Percentiles rank a stretch among this genome's conserved stretches.
Conservation (phyloP, 2,113 vertebrate genomes). For the Barbus barbus region DNA sequence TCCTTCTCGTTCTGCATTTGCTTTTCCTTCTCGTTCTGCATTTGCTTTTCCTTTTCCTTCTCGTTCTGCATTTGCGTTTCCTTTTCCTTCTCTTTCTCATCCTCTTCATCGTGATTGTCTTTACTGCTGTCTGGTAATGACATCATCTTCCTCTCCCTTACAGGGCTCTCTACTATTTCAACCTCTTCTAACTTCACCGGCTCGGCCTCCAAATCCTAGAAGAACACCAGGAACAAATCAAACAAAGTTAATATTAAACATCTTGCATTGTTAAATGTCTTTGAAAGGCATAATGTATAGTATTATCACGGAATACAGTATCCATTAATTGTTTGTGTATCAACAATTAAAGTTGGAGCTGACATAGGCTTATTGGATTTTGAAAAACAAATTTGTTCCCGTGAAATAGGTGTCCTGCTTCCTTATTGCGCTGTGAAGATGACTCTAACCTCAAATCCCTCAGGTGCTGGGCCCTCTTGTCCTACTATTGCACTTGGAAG, state of each 20-base stretch:
- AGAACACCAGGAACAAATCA: constrained; percentile 1
- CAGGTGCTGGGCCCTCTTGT: constrained; percentile 67
- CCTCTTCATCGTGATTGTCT: constrained; percentile 75
- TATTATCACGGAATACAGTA: neutral
- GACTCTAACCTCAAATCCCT: constrained; percentile 73
- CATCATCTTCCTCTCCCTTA: neutral
- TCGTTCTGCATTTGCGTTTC: constrained; percentile 65
- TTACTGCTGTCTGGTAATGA: neutral
- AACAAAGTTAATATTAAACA: neutral
- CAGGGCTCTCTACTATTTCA: neutral
- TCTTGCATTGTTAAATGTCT: too few species aligned
- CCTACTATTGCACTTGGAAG: constrained; percentile 68
- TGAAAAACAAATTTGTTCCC: neutral
- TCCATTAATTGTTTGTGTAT: neutral
- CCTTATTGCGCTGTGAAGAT: neutral
- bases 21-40: constrained; percentile 53
- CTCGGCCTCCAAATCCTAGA: constrained; percentile 27
- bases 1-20: constrained; percentile 70
- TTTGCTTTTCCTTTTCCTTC: constrained; percentile 67
- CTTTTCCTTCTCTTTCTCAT: constrained; percentile 61
- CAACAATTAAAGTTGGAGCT: neutral
- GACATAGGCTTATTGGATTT: too few species aligned
- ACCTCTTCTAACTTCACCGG: constrained; percentile 1
- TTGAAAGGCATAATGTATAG: neutral
- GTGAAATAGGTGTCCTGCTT: neutral